phyloP scores from a whole-genome alignment of 1,140 invertebrate species.

The Platyscapa corneri region DNA sequence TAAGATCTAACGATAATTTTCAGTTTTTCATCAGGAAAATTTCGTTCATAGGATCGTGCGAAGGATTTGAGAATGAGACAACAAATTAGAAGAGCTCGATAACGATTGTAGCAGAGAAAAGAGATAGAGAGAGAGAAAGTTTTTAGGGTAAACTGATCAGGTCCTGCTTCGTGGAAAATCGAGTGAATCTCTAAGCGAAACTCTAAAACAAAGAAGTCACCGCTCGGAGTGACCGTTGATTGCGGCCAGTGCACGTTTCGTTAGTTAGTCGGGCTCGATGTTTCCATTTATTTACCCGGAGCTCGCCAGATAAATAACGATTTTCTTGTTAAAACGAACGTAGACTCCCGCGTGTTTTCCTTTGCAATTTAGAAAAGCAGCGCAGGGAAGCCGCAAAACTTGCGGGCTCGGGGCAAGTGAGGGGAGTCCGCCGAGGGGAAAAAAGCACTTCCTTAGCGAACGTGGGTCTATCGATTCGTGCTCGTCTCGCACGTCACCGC shows the following conservation, averaged over 20 bases:
- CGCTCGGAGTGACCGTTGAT: background rate
- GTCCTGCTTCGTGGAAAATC: no score
- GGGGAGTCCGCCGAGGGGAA: background rate
- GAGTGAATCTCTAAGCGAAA: background rate
- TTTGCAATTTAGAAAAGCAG: background rate
- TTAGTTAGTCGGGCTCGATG: background rate
- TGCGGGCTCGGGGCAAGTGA: background rate
- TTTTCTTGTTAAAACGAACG: background rate
- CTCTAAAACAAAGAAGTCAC: background rate
- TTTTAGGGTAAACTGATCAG: background rate
- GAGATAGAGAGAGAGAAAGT: background rate
- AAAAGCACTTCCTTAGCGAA: background rate
- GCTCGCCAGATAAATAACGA: background rate
- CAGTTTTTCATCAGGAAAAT: no score
- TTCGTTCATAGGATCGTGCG: no score
- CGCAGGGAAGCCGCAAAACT: background rate
- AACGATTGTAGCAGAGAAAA: no score
- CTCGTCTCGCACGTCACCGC: no score
- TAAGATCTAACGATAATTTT: no score
- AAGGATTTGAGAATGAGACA: no score
- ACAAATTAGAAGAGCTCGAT: no score
- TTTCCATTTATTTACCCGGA: background rate
- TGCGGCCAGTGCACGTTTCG: background rate
- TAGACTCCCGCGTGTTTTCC: background rate
- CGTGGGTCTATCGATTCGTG: background rate